Conservation (phyloP, 2,888 invertebrate species). For the Leptura quadrifasciata region DNA sequence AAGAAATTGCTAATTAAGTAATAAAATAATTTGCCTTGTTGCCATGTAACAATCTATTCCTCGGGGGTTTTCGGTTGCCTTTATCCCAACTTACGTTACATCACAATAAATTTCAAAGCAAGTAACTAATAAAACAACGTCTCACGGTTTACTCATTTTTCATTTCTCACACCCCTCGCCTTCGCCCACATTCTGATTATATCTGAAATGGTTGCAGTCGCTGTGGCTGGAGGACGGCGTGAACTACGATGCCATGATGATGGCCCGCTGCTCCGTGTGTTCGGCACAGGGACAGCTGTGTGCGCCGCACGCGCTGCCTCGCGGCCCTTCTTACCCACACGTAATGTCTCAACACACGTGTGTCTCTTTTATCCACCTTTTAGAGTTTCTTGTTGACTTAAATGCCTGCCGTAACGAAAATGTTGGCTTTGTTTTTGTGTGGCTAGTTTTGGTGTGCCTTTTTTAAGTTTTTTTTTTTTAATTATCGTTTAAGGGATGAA, state of each 20-base stretch:
- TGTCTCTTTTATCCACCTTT: constrained; percentile 59
- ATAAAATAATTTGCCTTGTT: too few relatives aligned
- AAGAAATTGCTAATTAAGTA: too few relatives aligned
- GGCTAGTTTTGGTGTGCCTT: not conserved
- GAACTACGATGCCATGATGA: constrained; percentile 69
- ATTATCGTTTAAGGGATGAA: not conserved
- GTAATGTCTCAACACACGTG: constrained; percentile 61
- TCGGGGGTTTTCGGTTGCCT: not conserved
- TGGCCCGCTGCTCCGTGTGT: constrained; percentile 71
- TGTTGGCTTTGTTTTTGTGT: not conserved
- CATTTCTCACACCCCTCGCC: constrained; percentile 5
- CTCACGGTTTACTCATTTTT: not conserved
- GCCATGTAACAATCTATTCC: too few relatives aligned
- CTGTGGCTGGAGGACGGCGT: constrained; percentile 78
- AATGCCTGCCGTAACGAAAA: not conserved
- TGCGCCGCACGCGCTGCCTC: constrained; percentile 66
- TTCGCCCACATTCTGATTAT: constrained; percentile 14
- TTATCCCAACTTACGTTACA: not conserved
- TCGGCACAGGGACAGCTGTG: constrained; percentile 69
- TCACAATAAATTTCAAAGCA: not conserved
- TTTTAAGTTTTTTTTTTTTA: not conserved
- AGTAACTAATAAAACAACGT: constrained; percentile 9
- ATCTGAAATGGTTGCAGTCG: constrained; percentile 74
- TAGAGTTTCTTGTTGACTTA: constrained; percentile 36
- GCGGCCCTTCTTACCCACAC: constrained; percentile 63